Base-by-base conservation (phyloP, 2,113 vertebrate species). In the Nothocercus julius region DNA sequence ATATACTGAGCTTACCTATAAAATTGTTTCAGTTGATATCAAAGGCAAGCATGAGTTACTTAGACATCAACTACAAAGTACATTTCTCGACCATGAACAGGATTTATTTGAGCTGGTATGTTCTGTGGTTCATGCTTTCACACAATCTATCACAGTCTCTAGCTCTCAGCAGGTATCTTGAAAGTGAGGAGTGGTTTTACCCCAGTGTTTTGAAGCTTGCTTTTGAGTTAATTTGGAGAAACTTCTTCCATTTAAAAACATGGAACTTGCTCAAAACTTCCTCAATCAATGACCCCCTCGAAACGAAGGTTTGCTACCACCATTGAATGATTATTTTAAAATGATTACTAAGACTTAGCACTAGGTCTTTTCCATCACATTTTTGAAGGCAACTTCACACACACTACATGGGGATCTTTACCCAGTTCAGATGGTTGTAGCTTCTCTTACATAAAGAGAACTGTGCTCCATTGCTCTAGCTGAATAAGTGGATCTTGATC, bases 31-130 rank as follows among this genome's bases (percentile, higher is more conserved):
- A 78, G 70, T 90, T 30, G 79, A 38, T 54, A 53, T 90, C 51
- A 81, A 61, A 89, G 13, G 61, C 79, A 92, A 59, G 40, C 66
- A 61, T 13, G 47, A 44, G 54, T 44, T 91, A 86, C 79, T 93
- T 86, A 75, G 32, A 75, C 9, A 12, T 13, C 77, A 87, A 75
- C 70, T 76, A 69, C 45, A 56, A 92, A 70, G 49, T 27, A 88
- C 34, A 53, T 96, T 90, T 89, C 92, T 73, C 27, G 75, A 83
- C 78, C 56, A 92, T 22, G 73, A 93, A 87, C n/a, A 79, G 77
- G 70, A 96, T 30, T 95, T 88, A 90, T 91, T 82, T 93, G 59
- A 85, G 62, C 44, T 87, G 91, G 34, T 87, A 64, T 30, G 53
- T 91, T 95, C 32, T 75, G 74, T 70, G 34, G 44, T 75, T 96